Evolutionary conservation across 2,888 invertebrate species (phyloP), one percentile per base, ranked within the genome.

Genomic region (Chaitophorus viminalis): DNA sequence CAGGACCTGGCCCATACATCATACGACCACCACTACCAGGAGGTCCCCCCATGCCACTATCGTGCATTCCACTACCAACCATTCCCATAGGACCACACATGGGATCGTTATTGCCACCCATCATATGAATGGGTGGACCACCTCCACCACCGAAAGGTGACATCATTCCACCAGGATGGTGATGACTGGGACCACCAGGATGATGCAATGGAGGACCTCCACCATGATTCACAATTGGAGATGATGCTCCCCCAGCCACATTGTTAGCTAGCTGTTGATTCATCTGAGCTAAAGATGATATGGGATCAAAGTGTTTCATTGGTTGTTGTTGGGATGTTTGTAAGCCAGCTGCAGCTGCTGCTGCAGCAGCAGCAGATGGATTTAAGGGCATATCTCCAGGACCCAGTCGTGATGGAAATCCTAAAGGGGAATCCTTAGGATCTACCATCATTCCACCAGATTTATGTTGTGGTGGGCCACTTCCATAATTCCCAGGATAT

Each of bases 231-330:
- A 93, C 93, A 83, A 93, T 92, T 88, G 93, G 92, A 29, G 94
- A 93, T 29, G 87, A 81, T 33, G 81, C 87, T 11, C 87, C 84
- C 90, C 93, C 93, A 29, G 94, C 93, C 83, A 93, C 94, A 91
- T 95, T 95, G 90, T 95, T 96, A 25, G 97, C 96, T 89, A 98
- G 92, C 91, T 97, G 97, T 91, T 98, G 97, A 89, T 97, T 97
- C 98, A 98, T 98, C 92, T 98, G 97, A 87, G 97, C 97, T 90
- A 98, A 93, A 17, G 97, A 98, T 83, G 97, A 96, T 90, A 98
- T 98, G 1, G 98, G 98, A 93, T 98, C 98, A 92, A 98, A 98
- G 91, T 94, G 96, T 91, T 87, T 87, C 87, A 87, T 87, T 1
- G 79, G 74, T 36, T 79, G 87, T 17, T 79, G 87, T 31, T 79